phyloP scores from a whole-genome alignment of 2,888 invertebrate genomes.

The Hyppa rectilinea region DNA sequence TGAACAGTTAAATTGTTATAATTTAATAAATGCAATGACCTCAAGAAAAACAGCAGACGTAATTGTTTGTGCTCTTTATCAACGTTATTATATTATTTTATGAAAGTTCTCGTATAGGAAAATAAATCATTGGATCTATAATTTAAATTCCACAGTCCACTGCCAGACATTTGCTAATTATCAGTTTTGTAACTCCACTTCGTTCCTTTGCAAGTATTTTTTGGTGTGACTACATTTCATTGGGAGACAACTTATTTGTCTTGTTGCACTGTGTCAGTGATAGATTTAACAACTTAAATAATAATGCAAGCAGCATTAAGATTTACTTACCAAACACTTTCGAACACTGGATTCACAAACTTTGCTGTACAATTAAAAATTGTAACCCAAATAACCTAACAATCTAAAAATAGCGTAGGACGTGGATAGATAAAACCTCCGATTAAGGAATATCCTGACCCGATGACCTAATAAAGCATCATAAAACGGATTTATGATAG shows the following conservation, averaged over 20 bases:
- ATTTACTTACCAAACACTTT: not conserved
- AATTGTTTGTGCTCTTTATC: not conserved
- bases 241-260: not conserved
- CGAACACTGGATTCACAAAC: not conserved
- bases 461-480: slow-evolving; percentile 20
- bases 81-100: not conserved
- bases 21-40: not conserved
- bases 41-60: not conserved
- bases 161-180: not conserved
- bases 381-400: not conserved
- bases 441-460: slow-evolving; percentile 21
- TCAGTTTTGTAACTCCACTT: not conserved
- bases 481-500: slow-evolving; percentile 24
- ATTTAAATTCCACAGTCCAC: not conserved
- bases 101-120: not conserved
- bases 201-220: not conserved
- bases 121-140: not conserved
- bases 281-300: not conserved
- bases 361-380: not conserved
- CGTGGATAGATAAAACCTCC: slow-evolving; percentile 1
- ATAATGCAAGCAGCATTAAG: not conserved
- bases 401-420: not conserved
- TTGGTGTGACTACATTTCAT: not conserved
- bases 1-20: slow-evolving; percentile 9
- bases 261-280: not conserved